Conservation (phyloP, 2,888 invertebrate species). For the Ophraella communa region DNA sequence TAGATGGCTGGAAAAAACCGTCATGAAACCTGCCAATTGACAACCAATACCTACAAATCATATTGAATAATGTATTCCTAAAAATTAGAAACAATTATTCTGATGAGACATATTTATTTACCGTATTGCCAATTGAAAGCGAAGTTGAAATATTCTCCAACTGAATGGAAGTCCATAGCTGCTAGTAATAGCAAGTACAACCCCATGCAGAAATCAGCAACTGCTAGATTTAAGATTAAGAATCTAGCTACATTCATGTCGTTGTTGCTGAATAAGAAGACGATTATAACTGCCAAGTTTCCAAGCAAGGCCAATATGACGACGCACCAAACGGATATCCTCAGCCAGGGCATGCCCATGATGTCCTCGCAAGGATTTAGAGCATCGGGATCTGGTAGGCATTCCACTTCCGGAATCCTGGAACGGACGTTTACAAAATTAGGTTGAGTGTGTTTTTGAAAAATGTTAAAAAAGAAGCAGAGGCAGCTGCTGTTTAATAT, state of each 20-base stretch:
- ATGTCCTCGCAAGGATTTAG: conserved; percentile 90
- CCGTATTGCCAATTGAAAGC: conserved; percentile 90
- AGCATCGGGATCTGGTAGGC: conserved; percentile 78
- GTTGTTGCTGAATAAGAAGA: conserved; percentile 68
- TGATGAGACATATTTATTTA: conserved; percentile 49
- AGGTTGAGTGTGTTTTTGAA: too few relatives aligned
- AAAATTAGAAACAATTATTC: not conserved
- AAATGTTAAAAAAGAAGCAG: too few relatives aligned
- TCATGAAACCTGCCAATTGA: conserved; percentile 85
- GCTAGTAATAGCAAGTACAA: conserved; percentile 84
- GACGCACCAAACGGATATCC: conserved; percentile 87
- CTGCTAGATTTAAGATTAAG: conserved; percentile 82
- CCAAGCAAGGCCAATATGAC: conserved; percentile 82
- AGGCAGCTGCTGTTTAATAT: too few relatives aligned
- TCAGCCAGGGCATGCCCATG: conserved; percentile 81
- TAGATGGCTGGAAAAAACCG: conserved; percentile 85
- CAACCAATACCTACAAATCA: conserved; percentile 71
- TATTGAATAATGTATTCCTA: not conserved
- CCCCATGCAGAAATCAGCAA: conserved; percentile 89
- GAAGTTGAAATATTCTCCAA: conserved; percentile 87
- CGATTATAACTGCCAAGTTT: conserved; percentile 81
- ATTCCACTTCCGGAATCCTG: conserved; percentile 65
- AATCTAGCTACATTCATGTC: conserved; percentile 70
- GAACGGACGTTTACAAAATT: conserved; percentile 14
- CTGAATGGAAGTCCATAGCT: conserved; percentile 81